Evolutionary conservation across 2,888 invertebrate species (phyloP).

Genomic region (Uropetala carovei): DNA sequence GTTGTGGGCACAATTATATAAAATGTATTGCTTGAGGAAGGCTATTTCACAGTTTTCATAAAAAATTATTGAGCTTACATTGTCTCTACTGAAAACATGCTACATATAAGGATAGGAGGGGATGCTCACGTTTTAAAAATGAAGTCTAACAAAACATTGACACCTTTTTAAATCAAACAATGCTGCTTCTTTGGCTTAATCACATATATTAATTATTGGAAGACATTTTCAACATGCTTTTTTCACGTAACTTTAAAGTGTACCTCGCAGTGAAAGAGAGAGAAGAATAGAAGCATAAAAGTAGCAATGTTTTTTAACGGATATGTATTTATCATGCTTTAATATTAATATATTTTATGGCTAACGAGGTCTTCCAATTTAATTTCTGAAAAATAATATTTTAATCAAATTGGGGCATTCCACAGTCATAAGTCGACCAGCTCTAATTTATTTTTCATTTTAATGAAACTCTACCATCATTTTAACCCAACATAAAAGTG

Average conservation of each 20-base stretch:
- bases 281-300: not conserved
- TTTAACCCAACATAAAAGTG: not conserved
- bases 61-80: not conserved
- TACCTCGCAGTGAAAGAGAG: not conserved
- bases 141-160: constrained; percentile 27
- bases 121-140: not conserved
- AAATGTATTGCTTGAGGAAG: constrained; percentile 59
- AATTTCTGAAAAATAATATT: not conserved
- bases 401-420: constrained; percentile 22
- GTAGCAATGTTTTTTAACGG: not conserved
- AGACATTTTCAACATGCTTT: constrained; percentile 47
- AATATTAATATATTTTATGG: not conserved
- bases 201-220: constrained; percentile 41
- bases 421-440: not conserved
- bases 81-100: not conserved
- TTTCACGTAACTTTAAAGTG: not conserved
- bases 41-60: not conserved
- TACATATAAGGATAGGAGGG: not conserved
- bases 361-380: not conserved
- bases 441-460: too few species aligned
- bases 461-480: not conserved
- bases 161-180: constrained; percentile 26
- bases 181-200: not conserved
- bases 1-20: constrained; percentile 14
- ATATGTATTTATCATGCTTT: not conserved